Evolutionary conservation across 2,113 vertebrate species (phyloP), one percentile per base, ranked within the genome.

Genomic region (Trichomycterus rosablanca): DNA sequence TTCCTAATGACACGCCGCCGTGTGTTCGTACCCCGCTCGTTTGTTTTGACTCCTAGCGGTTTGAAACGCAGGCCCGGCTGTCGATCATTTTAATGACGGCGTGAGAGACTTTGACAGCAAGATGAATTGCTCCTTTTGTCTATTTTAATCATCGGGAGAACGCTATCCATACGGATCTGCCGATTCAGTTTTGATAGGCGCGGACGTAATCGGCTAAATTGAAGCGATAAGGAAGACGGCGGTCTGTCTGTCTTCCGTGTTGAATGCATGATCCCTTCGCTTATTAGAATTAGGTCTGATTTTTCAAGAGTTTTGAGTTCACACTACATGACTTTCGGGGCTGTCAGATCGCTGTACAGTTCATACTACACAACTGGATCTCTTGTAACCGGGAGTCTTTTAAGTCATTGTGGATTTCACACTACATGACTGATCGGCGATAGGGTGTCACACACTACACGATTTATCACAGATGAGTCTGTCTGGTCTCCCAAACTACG

Each of bases 51-150:
- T 79, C 74, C 80, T 71, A 74, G 80, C 71, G 79, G 74, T 78
- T 84, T 75, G 76, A 79, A 75, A 66, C 56, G 75, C 76, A 70
- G 74, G 75, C 42, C 80, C 76, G 75, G 81, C 83, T 86, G 86
- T 88, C 86, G 82, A 74, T 87, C 85, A 87, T 86, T 84, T 85
- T 87, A 88, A 87, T 87, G 83, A 83, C 83, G 75, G 80, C 80
- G 84, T 86, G 86, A 86, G 83, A 23, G 79, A 74, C 74, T 74
- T 81, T 74, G 81, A 79, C 79, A 83, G 80, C 59, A 76, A 87
- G 86, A 88, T 84, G 83, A 85, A 86, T 84, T 64, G 53, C 77
- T 76, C 81, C 76, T 81, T 84, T 83, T 87, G 83, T 87, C 82
- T 85, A 82, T 82, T 76, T 58, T 63, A 68, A 81, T 89, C 80